Base-by-base conservation (phyloP, 1,140 invertebrate genomes). In the Aphelenchoides besseyi region DNA sequence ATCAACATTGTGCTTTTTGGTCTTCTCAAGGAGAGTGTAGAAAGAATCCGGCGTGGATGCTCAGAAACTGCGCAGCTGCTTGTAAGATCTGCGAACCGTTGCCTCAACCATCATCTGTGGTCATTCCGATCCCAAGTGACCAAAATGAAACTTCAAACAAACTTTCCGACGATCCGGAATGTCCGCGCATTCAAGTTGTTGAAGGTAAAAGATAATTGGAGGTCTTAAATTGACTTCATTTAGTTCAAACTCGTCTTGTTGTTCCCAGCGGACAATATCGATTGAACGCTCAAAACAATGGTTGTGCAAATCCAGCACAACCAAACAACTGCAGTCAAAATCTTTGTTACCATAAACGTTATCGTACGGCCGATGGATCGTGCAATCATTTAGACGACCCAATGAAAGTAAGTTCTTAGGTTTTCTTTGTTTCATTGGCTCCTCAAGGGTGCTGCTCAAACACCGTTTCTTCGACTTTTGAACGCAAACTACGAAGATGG, bases 1-100 rank as follows among this genome's bases (percentile, higher is more conserved):
- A 83, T 57, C 81, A 84, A 72, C 84, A 82, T 81, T 83, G 82
- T 57, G 36, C 79, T 32, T 83, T 83, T 59, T 83, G 82, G 82
- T 81, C 82, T 8, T 80, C 81, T 3, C 70, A 79, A 36, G 82
- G 82, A 8, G 83, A 83, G 67, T 83, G 82, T 59, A 70, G 70
- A 62, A 48, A 55, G 5, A 78, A 78, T 54, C 29, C 64, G 9
- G 8, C 30, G 26, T 78, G 74, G 61, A 78, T 78, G 77, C 41
- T 30, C 1, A 28, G 33, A 28, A 73, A 78, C 53, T 78, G 77
- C 29, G 16, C 28, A 0, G 12, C 32, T 16, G 68, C 77, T n/a
- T 78, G 77, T 62, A 41, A 63, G 9, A 54, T 30, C 0, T 78
- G 77, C 52, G 8, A 35, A 48, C 12, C 41, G 9, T 32, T 28